Evolutionary conservation across 2,797 vertebrate species (phyloP).

Genomic region (Knipowitschia caucasica): DNA sequence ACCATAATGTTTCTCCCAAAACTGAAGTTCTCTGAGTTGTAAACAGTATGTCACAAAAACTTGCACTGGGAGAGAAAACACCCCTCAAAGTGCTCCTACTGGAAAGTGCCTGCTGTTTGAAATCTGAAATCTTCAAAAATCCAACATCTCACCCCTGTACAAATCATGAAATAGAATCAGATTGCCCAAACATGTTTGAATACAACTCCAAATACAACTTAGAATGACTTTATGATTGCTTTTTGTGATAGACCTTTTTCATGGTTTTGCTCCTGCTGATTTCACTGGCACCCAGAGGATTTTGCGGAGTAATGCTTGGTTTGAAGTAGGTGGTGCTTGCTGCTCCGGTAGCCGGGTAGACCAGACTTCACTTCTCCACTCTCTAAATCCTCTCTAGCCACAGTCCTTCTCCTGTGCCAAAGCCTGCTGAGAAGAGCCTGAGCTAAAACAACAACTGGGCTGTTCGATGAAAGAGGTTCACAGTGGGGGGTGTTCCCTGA

Average conservation of each 20-base stretch:
- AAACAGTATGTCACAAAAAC: too few species aligned
- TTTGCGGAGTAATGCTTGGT: slow-evolving; percentile 49
- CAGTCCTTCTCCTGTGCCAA: slow-evolving; percentile 54
- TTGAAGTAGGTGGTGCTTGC: slow-evolving; percentile 60
- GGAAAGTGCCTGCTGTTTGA: too few species aligned
- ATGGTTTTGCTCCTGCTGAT: slow-evolving; percentile 29
- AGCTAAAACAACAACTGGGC: slow-evolving; percentile 75
- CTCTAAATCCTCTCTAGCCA: slow-evolving; percentile 63
- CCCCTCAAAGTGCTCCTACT: too few species aligned
- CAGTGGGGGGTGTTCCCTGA: slow-evolving; percentile 48
- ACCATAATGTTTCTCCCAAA: too few species aligned
- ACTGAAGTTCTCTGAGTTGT: too few species aligned
- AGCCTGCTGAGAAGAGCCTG: slow-evolving; percentile 67
- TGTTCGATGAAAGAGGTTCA: slow-evolving; percentile 67
- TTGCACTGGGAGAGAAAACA: too few species aligned
- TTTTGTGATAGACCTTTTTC: slow-evolving; percentile 10
- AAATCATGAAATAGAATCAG: too few species aligned
- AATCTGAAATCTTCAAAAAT: too few species aligned
- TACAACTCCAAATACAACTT: too few species aligned
- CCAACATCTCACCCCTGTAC: too few species aligned
- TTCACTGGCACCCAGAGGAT: slow-evolving; percentile 46
- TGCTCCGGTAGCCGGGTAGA: slow-evolving; percentile 48
- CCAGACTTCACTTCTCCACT: slow-evolving; percentile 52
- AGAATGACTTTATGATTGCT: too few species aligned
- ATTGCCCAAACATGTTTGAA: too few species aligned